A percentile compares a stretch with the other conserved stretches of the same genome.
Conservation (phyloP, 2,888 invertebrate species). For the Phymatocera aterrima region DNA sequence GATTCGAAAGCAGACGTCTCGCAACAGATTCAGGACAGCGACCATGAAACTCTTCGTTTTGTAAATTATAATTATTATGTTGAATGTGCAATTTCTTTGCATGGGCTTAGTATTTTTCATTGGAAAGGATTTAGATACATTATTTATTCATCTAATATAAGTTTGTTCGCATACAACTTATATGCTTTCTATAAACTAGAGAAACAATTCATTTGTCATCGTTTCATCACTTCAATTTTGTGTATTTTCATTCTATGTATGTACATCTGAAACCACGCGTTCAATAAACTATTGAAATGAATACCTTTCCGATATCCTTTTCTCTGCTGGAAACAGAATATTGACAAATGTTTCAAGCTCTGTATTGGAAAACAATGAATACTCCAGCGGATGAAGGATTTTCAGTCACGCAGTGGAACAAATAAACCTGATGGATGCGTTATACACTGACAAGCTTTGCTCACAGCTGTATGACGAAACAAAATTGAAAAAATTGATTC, state of each 20-base stretch:
- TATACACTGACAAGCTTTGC: background rate
- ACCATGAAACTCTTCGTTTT: conserved; percentile 30
- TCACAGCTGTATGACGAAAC: background rate
- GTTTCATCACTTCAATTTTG: background rate
- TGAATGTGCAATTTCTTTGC: background rate
- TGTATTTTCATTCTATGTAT: background rate
- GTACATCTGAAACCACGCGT: background rate
- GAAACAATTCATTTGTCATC: background rate
- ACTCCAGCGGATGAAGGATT: background rate
- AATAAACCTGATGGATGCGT: background rate
- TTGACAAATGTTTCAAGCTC: background rate
- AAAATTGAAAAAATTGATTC: background rate
- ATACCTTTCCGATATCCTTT: background rate
- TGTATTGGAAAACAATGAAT: background rate
- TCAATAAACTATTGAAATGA: background rate
- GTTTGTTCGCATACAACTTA: too few species aligned
- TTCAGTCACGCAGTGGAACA: background rate
- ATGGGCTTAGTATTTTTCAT: background rate
- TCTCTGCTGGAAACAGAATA: background rate
- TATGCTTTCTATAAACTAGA: too few species aligned
- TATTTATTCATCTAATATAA: too few species aligned
- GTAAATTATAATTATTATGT: conserved; percentile 2
- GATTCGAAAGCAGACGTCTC: conserved; percentile 43
- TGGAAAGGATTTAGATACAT: background rate
- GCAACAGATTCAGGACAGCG: conserved; percentile 29